Conservation (phyloP, 2,797 vertebrate genomes). For the Lepus townsendii region DNA sequence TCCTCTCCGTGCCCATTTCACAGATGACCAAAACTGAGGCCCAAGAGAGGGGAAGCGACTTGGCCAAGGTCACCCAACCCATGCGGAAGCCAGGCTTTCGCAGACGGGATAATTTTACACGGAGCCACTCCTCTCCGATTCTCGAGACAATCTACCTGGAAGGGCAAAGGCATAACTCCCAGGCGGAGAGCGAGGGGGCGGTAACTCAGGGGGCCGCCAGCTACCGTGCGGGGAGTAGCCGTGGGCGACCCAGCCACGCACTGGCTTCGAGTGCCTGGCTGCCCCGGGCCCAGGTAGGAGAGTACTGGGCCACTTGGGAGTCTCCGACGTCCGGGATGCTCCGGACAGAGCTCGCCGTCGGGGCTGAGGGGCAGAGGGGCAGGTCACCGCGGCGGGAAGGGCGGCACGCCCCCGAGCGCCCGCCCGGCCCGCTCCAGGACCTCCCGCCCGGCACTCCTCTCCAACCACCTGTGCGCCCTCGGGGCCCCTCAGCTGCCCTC, state of each 20-base stretch:
- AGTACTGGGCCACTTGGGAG: neutral
- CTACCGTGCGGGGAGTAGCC: neutral
- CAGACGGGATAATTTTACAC: neutral
- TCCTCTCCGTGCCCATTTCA: slow-evolving; percentile 20
- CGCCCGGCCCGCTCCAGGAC: slow-evolving; percentile 29
- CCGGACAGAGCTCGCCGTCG: neutral
- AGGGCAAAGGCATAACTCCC: neutral
- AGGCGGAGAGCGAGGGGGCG: neutral
- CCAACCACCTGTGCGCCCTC: slow-evolving; percentile 83
- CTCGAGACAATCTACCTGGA: neutral
- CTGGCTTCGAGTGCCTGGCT: neutral
- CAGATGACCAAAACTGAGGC: slow-evolving; percentile 48
- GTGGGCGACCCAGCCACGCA: neutral
- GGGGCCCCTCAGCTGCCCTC: slow-evolving; percentile 57
- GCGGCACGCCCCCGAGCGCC: slow-evolving; percentile 64
- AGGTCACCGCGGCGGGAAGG: neutral
- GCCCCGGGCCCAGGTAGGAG: neutral
- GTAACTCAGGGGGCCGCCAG: neutral
- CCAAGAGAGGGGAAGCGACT: slow-evolving; percentile 32
- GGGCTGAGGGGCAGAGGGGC: neutral
- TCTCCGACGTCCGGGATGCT: neutral
- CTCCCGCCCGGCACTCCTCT: slow-evolving; percentile 2
- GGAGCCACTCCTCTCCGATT: neutral
- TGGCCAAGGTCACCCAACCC: slow-evolving; percentile 75
- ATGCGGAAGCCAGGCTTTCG: neutral